Evolutionary conservation across 2,113 vertebrate genomes (phyloP).

Genomic region (Rhineura floridana): DNA sequence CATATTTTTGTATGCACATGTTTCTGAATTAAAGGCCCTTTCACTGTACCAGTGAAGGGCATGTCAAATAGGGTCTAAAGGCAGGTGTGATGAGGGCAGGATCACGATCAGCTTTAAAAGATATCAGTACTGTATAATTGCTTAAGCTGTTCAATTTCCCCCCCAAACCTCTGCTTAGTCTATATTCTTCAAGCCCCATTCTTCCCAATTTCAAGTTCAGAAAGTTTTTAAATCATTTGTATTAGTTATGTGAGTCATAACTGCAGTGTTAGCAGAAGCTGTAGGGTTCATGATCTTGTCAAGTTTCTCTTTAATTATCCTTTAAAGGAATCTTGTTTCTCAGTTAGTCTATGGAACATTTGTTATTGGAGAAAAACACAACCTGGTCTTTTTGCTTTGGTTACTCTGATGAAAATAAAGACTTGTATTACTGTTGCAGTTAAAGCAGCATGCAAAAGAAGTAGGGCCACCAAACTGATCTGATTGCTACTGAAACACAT

Average conservation of each 20-base stretch:
- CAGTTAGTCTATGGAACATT: not conserved
- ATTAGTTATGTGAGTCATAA: not conserved
- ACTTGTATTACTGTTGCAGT: not conserved
- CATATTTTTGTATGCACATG: constrained; percentile 37
- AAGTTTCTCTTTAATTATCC: not conserved
- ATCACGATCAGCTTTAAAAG: constrained; percentile 10
- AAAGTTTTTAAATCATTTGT: not conserved
- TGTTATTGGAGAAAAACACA: not conserved
- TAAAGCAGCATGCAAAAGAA: not conserved
- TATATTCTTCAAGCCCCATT: not conserved
- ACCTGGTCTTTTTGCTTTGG: not conserved
- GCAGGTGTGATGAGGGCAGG: constrained; percentile 22
- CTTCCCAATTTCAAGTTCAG: not conserved
- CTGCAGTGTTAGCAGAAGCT: not conserved
- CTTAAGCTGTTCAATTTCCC: not conserved
- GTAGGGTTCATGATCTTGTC: too few species aligned
- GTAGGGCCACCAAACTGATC: not conserved
- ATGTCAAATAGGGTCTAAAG: constrained; percentile 23
- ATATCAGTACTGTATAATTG: not conserved
- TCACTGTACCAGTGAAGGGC: constrained; percentile 16
- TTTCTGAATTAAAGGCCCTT: constrained; percentile 44
- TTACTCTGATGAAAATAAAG: not conserved
- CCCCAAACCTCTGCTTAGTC: not conserved
- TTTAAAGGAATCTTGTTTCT: constrained; percentile 16
- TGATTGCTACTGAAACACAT: not conserved